Base-by-base conservation (phyloP, 2,113 vertebrate species). In the Eulemur rufifrons region DNA sequence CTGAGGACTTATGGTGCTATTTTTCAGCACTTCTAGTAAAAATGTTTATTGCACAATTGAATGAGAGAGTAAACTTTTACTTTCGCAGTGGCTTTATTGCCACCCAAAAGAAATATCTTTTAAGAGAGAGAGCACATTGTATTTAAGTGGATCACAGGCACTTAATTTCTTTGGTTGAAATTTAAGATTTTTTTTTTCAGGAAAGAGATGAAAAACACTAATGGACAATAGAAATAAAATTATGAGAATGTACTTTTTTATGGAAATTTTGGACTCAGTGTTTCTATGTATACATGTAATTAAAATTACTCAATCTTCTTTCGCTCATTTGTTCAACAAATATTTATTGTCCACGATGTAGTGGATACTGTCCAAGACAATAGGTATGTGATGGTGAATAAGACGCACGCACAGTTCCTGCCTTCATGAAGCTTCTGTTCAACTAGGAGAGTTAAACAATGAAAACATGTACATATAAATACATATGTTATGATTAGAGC, bases 1-100 rank as follows among this genome's bases (percentile, higher is more conserved):
- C 7, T 94, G 68, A 87, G 34, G 42, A 86, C 86, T 93, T 94
- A 42, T 45, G 69, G 39, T 73, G 52, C 80, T 87, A 66, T 76
- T 76, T 88, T 78, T 95, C 42, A 89, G 3, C 52, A 77, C 89
- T 92, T 97, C 56, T 61, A 47, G 47, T 71, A 50, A 85, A 87
- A 63, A 45, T 14, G 25, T 90, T 68, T 93, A 94, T 69, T 45
- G 27, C 18, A 63, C 29, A 84, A 47, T 0, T 86, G 66, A 90
- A 59, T 95, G 71, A 89, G 54, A 86, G 37, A 74, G 34, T 73
- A 74, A 69, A 85, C 17, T 76, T 95, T 90, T 76, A 63, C 69
- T 71, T 95, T 82, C 42, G 13, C 34, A 66, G 73, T 80, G 34
- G 23, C 20, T 73, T 59, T 90, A 47, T 61, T 50, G 25, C 3